A percentile compares a stretch with the other conserved stretches of the same genome.
phyloP scores from a whole-genome alignment of 2,797 vertebrate genomes.

The Poecilia wingei region DNA sequence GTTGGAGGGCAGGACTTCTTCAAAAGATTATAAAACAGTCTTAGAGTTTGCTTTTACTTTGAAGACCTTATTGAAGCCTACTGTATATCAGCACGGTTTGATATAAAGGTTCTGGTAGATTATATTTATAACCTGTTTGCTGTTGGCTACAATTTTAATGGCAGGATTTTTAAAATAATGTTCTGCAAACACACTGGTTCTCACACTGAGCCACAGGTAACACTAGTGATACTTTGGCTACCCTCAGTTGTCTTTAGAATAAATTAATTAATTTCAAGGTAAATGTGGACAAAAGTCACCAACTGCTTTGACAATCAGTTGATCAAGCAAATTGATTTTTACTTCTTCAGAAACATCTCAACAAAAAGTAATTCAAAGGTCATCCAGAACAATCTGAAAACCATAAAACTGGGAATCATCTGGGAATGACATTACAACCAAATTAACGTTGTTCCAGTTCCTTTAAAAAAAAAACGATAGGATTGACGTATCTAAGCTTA shows the following conservation, averaged over 20 bases:
- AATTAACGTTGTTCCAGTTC: not conserved
- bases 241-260: not conserved
- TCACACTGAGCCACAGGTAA: not conserved
- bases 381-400: not conserved
- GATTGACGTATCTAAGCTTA: not conserved
- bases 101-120: not conserved
- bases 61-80: not conserved
- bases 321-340: not conserved
- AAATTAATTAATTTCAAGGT: not conserved
- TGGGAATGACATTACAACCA: not conserved
- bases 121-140: not conserved
- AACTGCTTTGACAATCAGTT: not conserved
- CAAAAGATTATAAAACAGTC: not conserved
- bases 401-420: not conserved
- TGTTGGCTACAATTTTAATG: not conserved
- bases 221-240: not conserved
- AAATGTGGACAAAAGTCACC: not conserved
- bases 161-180: not conserved
- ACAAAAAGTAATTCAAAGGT: not conserved
- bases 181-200: not conserved
- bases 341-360: not conserved
- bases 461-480: not conserved
- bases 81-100: not conserved
- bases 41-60: not conserved
- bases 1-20: not conserved